Conservation (phyloP, 2,797 vertebrate genomes). For the Apogon talboti region DNA sequence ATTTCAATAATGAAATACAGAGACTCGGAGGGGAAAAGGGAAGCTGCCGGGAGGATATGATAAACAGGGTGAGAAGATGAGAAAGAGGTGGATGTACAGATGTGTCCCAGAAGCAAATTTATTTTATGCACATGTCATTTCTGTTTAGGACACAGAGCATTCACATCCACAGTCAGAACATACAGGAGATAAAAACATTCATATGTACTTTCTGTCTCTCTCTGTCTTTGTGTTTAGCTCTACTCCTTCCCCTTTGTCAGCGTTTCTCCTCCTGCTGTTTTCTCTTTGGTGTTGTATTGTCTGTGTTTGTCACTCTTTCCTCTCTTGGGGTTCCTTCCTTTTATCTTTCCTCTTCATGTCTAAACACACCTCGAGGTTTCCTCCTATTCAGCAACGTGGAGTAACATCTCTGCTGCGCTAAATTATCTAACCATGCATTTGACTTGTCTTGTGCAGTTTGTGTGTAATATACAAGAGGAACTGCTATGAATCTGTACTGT, state of each 20-base stretch:
- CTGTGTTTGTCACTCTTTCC: conserved; percentile 15
- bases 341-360: conserved; percentile 30
- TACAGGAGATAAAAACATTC: conserved; percentile 14
- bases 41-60: conserved; percentile 36
- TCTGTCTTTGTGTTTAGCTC: conserved; percentile 1
- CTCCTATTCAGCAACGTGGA: conserved; percentile 23
- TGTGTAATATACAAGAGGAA: background rate
- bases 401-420: conserved; percentile 6
- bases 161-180: conserved; percentile 10
- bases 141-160: conserved; percentile 13
- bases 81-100: conserved; percentile 33
- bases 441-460: background rate
- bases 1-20: conserved; percentile 58
- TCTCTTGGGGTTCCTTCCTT: conserved; percentile 13
- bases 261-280: conserved; percentile 13
- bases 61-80: conserved; percentile 41
- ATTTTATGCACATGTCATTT: conserved; percentile 17
- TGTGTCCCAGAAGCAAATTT: conserved; percentile 45
- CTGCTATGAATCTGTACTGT: background rate
- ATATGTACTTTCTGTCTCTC: background rate
- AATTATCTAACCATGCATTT: conserved; percentile 8
- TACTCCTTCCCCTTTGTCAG: conserved; percentile 14
- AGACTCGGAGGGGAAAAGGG: conserved; percentile 41
- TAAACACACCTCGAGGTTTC: conserved; percentile 45
- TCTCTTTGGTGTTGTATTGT: conserved; percentile 34